Evolutionary conservation across 2,113 vertebrate species (phyloP).

Genomic region (Globicephala melas): DNA sequence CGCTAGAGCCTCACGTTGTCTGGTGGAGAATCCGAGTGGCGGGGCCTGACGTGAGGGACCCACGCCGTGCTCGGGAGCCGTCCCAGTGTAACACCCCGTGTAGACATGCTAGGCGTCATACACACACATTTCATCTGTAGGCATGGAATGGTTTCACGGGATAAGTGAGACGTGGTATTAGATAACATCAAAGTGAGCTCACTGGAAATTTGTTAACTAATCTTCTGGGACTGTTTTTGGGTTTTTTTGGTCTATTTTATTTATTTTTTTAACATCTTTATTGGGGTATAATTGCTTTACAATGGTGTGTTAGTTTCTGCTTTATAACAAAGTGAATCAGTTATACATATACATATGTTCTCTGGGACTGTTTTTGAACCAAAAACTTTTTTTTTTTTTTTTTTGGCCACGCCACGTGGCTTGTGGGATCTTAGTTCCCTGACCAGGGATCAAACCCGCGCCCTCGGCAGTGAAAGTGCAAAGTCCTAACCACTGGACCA

Average conservation of each 20-base stretch:
- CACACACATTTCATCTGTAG: too few species aligned
- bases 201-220: not conserved
- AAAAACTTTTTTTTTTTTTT: not conserved
- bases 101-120: not conserved
- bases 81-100: not conserved
- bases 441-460: not conserved
- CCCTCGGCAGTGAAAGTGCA: not conserved
- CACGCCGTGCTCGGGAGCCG: not conserved
- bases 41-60: not conserved
- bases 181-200: not conserved
- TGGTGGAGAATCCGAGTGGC: not conserved
- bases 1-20: not conserved
- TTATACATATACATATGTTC: too few species aligned
- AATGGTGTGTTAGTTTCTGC: too few species aligned
- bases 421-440: not conserved
- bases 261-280: too few species aligned
- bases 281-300: too few species aligned
- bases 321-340: too few species aligned
- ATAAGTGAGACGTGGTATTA: not conserved
- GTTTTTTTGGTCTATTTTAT: too few species aligned
- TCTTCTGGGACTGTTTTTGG: not conserved
- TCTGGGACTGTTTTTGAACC: not conserved
- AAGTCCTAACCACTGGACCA: not conserved
- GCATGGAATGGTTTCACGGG: not conserved
- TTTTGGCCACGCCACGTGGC: not conserved